Percentiles rank a stretch among this genome's conserved stretches.
phyloP scores from a whole-genome alignment of 2,888 invertebrate species.

The Drepanosiphum platanoidis region DNA sequence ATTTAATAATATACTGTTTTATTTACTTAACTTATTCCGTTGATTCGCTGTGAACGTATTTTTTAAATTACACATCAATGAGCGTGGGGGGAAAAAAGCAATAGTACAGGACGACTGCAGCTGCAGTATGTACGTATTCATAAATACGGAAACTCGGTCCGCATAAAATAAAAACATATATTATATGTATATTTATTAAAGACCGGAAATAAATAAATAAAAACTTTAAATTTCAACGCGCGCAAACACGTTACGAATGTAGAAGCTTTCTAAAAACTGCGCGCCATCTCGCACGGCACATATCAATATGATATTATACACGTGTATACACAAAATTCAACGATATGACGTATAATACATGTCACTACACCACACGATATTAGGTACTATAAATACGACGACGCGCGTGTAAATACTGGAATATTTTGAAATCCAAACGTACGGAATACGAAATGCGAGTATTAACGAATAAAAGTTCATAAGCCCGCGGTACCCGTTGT shows the following conservation, averaged over 20 bases:
- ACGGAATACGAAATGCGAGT: background rate
- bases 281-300: background rate
- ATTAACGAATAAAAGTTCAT: background rate
- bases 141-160: background rate
- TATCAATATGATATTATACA: background rate
- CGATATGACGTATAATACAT: background rate
- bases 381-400: no score
- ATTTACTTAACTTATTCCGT: background rate
- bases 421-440: background rate
- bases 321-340: background rate
- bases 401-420: background rate
- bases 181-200: constrained; percentile 2
- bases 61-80: constrained; percentile 32
- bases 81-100: background rate
- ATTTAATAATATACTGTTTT: background rate
- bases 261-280: constrained; percentile 26
- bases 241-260: constrained; percentile 23
- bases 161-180: constrained; percentile 5
- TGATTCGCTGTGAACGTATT: background rate
- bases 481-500: background rate
- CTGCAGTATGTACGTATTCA: background rate
- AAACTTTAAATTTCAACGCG: constrained; percentile 17
- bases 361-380: background rate
- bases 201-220: constrained; percentile 25
- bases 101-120: background rate